Conservation (phyloP, 2,888 invertebrate genomes). For the Drosophila anceps region DNA sequence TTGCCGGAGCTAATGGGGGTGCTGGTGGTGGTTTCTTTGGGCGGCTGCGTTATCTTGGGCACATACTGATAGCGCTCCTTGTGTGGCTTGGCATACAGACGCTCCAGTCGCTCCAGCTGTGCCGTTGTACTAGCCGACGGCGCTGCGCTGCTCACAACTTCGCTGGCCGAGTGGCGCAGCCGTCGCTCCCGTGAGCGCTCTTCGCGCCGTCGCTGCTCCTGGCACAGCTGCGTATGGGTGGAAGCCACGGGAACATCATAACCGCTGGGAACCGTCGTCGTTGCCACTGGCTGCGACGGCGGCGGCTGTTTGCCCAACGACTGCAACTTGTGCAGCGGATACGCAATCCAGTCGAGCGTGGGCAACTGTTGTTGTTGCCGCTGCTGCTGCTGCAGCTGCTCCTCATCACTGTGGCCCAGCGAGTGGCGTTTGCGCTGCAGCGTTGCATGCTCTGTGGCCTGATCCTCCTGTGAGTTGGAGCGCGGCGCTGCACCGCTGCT, state of each 20-base stretch:
- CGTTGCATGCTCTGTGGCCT: constrained; percentile 70
- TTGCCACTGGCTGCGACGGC: constrained; percentile 20
- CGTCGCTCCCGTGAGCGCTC: constrained; percentile 82
- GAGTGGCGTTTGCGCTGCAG: constrained; percentile 85
- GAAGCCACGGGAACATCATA: constrained; percentile 64
- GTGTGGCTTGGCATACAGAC: constrained; percentile 83
- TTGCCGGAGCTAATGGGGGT: constrained; percentile 41
- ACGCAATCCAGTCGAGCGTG: constrained; percentile 84
- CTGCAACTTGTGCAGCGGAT: constrained; percentile 83
- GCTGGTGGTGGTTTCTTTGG: constrained; percentile 30
- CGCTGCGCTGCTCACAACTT: constrained; percentile 79
- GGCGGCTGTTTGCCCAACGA: constrained; percentile 80
- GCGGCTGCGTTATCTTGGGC: constrained; percentile 77
- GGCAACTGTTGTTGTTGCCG: constrained; percentile 33
- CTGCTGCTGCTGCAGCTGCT: constrained; percentile 58
- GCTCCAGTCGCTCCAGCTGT: constrained; percentile 81
- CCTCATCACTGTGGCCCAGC: constrained; percentile 82
- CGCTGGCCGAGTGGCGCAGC: constrained; percentile 84
- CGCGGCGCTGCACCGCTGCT: constrained; percentile 84
- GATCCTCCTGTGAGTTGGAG: constrained; percentile 84
- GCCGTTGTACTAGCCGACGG: constrained; percentile 44
- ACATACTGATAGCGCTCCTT: constrained; percentile 85
- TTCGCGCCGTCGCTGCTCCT: constrained; percentile 58
- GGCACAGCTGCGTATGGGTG: constrained; percentile 58
- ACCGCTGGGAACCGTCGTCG: constrained; percentile 63